These are phyloP conservation scores for Aradophagus sp. DNA, from an alignment of 1,140 invertebrate species.

Conservation along the genomic window DNA sequence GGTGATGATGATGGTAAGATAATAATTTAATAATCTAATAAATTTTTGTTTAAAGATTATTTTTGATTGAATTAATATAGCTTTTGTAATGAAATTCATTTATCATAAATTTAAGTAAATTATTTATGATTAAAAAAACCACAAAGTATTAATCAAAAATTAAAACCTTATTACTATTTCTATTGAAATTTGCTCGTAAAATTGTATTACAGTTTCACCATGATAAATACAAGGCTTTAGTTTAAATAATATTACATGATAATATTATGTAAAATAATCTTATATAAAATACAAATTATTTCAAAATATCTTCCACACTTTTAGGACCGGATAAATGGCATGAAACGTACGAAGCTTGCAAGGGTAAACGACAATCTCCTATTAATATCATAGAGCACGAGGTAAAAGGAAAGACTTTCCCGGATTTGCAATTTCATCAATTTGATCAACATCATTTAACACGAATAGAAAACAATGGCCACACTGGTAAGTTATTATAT, in stretches of 20 bases:
- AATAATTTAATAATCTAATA: neutral
- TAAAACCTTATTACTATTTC: no score
- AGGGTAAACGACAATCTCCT: conserved; percentile 87
- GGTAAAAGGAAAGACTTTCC: conserved; percentile 77
- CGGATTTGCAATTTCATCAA: conserved; percentile 76
- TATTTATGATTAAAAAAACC: no score
- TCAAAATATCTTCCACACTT: no score
- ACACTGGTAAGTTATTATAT: conserved; percentile 80
- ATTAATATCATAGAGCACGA: conserved; percentile 85
- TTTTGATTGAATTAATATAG: no score
- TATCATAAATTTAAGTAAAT: neutral
- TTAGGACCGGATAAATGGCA: conserved; percentile 83
- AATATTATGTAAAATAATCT: no score
- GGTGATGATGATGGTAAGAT: conserved; percentile 25
- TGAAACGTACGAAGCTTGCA: conserved; percentile 79
- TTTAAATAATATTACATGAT: no score
- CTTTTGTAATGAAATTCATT: neutral
- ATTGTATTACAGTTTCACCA: no score
- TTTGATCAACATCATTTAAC: conserved; percentile 76
- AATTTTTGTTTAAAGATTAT: no score
- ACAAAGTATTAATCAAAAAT: no score
- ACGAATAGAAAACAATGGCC: conserved; percentile 83
- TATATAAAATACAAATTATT: no score
- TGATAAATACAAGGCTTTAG: no score
- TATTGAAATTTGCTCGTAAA: no score